Evolutionary conservation across 2,113 vertebrate species (phyloP).

Genomic region (Otocyon megalotis): DNA sequence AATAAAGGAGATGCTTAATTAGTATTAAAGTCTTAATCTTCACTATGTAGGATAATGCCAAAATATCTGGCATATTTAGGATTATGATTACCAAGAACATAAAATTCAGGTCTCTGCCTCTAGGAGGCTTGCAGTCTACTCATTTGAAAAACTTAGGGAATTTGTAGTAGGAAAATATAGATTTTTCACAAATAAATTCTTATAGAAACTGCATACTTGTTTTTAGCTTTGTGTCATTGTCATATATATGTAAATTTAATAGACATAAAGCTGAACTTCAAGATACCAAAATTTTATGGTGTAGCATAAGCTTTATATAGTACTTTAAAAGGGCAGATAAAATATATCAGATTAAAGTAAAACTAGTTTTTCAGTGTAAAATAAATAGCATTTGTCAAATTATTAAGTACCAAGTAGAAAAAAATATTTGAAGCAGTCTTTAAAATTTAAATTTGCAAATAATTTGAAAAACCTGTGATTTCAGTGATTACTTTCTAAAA

Average conservation of each 20-base stretch:
- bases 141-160: not conserved
- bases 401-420: not conserved
- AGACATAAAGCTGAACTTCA: not conserved
- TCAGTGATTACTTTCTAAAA: constrained; percentile 68
- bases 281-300: not conserved
- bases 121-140: not conserved
- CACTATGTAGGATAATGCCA: not conserved
- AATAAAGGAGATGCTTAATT: not conserved
- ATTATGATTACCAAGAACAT: not conserved
- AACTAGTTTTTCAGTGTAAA: constrained; percentile 3
- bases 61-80: not conserved
- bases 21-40: not conserved
- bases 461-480: constrained; percentile 38
- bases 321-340: not conserved
- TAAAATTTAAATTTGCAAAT: not conserved
- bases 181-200: not conserved
- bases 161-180: not conserved
- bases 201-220: not conserved
- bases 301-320: not conserved
- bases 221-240: not conserved
- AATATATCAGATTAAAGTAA: not conserved
- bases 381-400: not conserved
- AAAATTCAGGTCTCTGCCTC: not conserved
- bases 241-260: not conserved
- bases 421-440: not conserved